Evolutionary conservation across 2,797 vertebrate species (phyloP), one percentile per base, ranked within the genome.

Genomic region (Danionella dracula): DNA sequence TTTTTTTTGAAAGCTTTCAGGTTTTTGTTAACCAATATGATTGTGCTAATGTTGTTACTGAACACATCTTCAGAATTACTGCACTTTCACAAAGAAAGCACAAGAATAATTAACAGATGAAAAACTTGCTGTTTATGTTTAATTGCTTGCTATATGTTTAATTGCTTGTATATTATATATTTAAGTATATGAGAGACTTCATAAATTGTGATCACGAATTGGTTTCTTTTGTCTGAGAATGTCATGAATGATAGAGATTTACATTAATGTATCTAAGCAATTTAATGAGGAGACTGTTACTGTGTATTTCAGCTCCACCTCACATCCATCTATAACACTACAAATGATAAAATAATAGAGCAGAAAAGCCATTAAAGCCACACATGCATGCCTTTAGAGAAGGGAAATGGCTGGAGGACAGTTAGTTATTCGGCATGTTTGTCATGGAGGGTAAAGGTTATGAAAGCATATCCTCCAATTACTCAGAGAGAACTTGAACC

Each of bases 381-480:
- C 41, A 29, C 8, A 17, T 10, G 62, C 50, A 17, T 27, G 5
- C 42, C 42, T 29, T 46, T 66, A 21, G 40, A 9, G 40, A 45
- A 4, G 12, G 12, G 17, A 20, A 29, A 21, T 12, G 11, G 17
- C 35, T 32, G 46, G 6, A 45, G 31, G 44, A 45, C 8, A 27
- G 16, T 55, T 40, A 62, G 13, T 50, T 62, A 35, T 41, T 27
- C 40, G n/a, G 45, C 7, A 46, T 66, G 41, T 66, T 46, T 46
- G 41, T 46, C 13, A 15, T 12, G 37, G 32, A 56, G 51, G 51
- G 50, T 23, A 34, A 56, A 38, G 41, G 62, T 66, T 66, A 46
- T 66, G 4, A 66, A 66, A 66, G 51, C 62, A 37, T 38, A 38
- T 45, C 45, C 23, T 45, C 31, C 62, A 37, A 65, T 63, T 63